Evolutionary conservation across 2,113 vertebrate species (phyloP).

Genomic region (Galeopterus variegatus): DNA sequence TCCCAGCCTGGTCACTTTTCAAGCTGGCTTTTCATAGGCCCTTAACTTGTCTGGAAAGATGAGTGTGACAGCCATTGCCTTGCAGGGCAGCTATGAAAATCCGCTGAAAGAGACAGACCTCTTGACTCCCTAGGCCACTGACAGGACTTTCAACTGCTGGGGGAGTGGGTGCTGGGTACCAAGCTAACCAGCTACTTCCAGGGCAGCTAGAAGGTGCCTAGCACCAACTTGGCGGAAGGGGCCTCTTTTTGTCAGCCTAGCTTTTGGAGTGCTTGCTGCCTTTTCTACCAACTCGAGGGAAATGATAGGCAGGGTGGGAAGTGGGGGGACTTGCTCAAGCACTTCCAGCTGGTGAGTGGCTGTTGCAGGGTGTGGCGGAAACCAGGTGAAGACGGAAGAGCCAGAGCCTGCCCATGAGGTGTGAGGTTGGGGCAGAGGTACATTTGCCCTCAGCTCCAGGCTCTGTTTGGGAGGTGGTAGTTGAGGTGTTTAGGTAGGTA

Average conservation of each 20-base stretch:
- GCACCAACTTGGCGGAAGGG: background rate
- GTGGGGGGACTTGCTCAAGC: background rate
- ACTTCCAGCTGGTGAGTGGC: background rate
- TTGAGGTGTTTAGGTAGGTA: background rate
- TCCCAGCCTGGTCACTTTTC: background rate
- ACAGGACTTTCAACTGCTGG: background rate
- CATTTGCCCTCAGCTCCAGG: background rate
- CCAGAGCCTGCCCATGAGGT: background rate
- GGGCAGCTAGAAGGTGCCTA: background rate
- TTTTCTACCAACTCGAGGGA: background rate
- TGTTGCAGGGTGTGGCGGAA: background rate
- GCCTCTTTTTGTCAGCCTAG: background rate
- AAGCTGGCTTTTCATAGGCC: background rate
- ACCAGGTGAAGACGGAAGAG: background rate
- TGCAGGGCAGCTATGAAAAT: background rate
- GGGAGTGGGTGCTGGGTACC: background rate
- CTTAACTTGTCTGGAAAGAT: background rate
- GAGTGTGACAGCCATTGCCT: background rate
- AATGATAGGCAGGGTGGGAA: background rate
- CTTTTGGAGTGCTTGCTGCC: rapidly evolving
- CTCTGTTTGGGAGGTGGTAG: background rate
- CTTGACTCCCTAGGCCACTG: background rate
- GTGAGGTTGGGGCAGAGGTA: background rate
- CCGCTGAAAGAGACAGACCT: background rate
- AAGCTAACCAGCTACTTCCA: background rate